Percentiles rank a stretch among this genome's conserved stretches.
Evolutionary conservation across 1,140 invertebrate species (phyloP).

Genomic region (Antheraea mylitta): DNA sequence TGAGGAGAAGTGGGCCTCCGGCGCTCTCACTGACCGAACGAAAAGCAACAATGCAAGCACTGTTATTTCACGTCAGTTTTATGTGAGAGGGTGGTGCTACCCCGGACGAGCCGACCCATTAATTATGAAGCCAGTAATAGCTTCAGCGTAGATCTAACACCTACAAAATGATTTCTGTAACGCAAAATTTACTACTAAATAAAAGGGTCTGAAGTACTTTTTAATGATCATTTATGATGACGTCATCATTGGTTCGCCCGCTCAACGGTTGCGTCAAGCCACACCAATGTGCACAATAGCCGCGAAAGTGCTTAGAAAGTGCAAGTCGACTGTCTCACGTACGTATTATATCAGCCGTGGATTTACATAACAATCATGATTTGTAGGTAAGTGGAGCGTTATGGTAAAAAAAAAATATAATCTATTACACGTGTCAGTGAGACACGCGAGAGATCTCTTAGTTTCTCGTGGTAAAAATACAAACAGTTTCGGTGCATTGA

Average conservation of each 20-base stretch:
- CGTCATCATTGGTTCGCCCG: slow-evolving; percentile 1
- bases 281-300: slow-evolving; percentile 44
- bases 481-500: not conserved
- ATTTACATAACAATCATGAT: slow-evolving; percentile 66
- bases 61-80: too few relatives aligned
- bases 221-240: not conserved
- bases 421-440: slow-evolving; percentile 15
- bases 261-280: slow-evolving; percentile 33
- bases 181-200: too few relatives aligned
- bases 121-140: too few relatives aligned
- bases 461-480: not conserved
- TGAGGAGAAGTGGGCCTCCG: too few relatives aligned
- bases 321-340: slow-evolving; percentile 60
- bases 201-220: too few relatives aligned
- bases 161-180: too few relatives aligned
- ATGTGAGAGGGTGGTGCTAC: too few relatives aligned
- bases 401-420: slow-evolving; percentile 28
- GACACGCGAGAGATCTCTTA: slow-evolving; percentile 4
- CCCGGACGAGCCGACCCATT: too few relatives aligned
- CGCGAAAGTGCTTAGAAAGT: slow-evolving; percentile 76
- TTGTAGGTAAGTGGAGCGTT: slow-evolving; percentile 69
- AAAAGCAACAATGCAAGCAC: too few relatives aligned
- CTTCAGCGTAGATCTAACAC: too few relatives aligned
- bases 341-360: slow-evolving; percentile 64
- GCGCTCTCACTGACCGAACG: too few relatives aligned